These are phyloP conservation scores for Percopsis omiscomaycus DNA, from an alignment of 2,797 vertebrate genomes.

Conservation along the genomic window DNA sequence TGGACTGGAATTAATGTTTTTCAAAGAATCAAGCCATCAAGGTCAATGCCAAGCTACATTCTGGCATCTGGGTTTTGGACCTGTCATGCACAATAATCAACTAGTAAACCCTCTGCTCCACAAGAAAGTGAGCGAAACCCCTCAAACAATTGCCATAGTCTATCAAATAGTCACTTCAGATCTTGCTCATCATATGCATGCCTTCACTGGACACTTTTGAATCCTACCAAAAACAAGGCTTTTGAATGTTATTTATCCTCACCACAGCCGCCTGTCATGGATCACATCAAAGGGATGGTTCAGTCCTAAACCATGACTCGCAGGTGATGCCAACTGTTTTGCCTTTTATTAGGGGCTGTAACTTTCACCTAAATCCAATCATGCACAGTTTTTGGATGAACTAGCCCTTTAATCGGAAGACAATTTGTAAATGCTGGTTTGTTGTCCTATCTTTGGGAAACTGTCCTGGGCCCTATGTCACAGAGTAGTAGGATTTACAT, in stretches of 20 bases:
- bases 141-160: slow-evolving; percentile 20
- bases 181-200: slow-evolving; percentile 36
- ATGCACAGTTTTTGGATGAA: slow-evolving; percentile 12
- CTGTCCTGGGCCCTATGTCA: not conserved
- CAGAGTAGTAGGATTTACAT: no score
- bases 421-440: slow-evolving; percentile 9
- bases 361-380: slow-evolving; percentile 20
- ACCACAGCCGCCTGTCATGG: slow-evolving; percentile 39
- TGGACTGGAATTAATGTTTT: slow-evolving; percentile 27
- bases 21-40: slow-evolving; percentile 62
- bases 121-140: slow-evolving; percentile 27
- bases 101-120: slow-evolving; percentile 22
- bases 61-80: slow-evolving; percentile 30
- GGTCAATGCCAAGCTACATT: slow-evolving; percentile 62
- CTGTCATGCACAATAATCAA: slow-evolving; percentile 30
- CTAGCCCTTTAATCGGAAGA: slow-evolving; percentile 17
- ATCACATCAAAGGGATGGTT: slow-evolving; percentile 17
- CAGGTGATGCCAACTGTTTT: slow-evolving; percentile 21
- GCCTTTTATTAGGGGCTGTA: slow-evolving; percentile 39
- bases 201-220: slow-evolving; percentile 46
- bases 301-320: slow-evolving; percentile 23
- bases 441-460: slow-evolving; percentile 1
- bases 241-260: slow-evolving; percentile 55
- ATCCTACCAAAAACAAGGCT: slow-evolving; percentile 61
- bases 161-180: slow-evolving; percentile 32